Conservation (phyloP, 2,888 invertebrate genomes). For the Drosophila mimica region DNA sequence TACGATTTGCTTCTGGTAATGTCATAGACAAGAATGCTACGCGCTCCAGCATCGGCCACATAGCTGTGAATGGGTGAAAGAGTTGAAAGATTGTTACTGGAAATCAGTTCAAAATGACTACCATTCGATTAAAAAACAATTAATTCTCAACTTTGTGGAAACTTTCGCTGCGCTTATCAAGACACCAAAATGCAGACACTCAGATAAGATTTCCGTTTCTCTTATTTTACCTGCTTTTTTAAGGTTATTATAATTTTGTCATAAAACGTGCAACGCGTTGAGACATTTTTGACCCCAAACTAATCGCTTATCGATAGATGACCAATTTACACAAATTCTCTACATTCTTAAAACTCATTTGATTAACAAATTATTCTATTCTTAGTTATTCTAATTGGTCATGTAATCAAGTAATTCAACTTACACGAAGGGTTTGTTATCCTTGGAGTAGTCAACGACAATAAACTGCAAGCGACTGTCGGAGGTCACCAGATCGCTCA, state of each 20-base stretch:
- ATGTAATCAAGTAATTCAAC: constrained; percentile 49
- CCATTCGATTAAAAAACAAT: constrained; percentile 5
- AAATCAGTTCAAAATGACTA: background rate
- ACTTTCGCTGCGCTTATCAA: constrained; percentile 17
- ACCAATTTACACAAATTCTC: background rate
- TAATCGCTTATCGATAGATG: background rate
- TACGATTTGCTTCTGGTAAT: constrained; percentile 86
- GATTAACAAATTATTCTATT: background rate
- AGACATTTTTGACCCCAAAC: background rate
- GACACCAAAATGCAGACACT: background rate
- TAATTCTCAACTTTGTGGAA: background rate
- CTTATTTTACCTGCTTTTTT: background rate
- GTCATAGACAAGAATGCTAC: constrained; percentile 86
- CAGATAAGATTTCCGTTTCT: constrained; percentile 19
- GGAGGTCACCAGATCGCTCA: constrained; percentile 86
- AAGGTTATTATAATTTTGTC: background rate
- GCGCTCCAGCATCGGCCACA: constrained; percentile 84
- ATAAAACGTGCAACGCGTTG: background rate
- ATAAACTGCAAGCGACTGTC: constrained; percentile 87
- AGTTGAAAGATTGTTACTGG: background rate
- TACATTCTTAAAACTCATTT: background rate
- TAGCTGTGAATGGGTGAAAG: constrained; percentile 64
- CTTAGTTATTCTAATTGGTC: background rate
- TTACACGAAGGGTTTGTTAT: constrained; percentile 85
- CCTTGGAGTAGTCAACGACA: constrained; percentile 86